Percentiles rank a stretch among this genome's conserved stretches.
Conservation (phyloP, 1,140 invertebrate genomes). For the Drosophila equinoxialis region DNA sequence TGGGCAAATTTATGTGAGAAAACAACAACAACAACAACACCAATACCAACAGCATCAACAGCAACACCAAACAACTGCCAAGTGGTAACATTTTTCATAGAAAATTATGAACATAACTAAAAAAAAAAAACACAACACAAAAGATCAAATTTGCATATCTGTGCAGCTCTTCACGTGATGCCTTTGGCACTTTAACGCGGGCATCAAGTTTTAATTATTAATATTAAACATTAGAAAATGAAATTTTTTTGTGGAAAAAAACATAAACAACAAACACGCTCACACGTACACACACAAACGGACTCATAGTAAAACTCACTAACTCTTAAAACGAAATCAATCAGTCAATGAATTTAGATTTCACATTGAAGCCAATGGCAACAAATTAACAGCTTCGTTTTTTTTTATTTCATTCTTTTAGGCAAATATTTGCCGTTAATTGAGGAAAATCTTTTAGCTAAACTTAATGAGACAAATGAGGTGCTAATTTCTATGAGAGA, state of each 20-base stretch:
- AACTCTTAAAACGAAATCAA: conserved; percentile 47
- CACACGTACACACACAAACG: background rate
- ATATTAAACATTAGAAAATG: conserved; percentile 67
- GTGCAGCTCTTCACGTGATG: conserved; percentile 13
- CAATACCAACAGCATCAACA: conserved; percentile 26
- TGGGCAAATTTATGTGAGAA: conserved; percentile 78
- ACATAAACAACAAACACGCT: conserved; percentile 18
- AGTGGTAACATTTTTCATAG: conserved; percentile 67
- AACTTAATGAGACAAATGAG: conserved; percentile 46
- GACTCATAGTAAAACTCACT: background rate
- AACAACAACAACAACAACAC: conserved; percentile 40
- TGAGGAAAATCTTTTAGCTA: conserved; percentile 47
- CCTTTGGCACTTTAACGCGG: conserved; percentile 59
- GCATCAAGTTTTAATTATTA: conserved; percentile 63
- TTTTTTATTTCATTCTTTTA: conserved; percentile 31
- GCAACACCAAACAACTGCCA: conserved; percentile 25
- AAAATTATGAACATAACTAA: conserved; percentile 67
- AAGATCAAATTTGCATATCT: conserved; percentile 66
- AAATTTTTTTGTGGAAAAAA: conserved; percentile 41
- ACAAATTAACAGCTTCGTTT: conserved; percentile 67
- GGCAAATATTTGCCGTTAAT: conserved; percentile 47
- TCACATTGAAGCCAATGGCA: conserved; percentile 42
- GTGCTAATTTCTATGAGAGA: conserved; percentile 32
- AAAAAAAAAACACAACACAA: conserved; percentile 46
- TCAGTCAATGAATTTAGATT: conserved; percentile 62